Evolutionary conservation across 2,113 vertebrate genomes (phyloP), one percentile per base, ranked within the genome.

Genomic region (Gorsachius goisagi): DNA sequence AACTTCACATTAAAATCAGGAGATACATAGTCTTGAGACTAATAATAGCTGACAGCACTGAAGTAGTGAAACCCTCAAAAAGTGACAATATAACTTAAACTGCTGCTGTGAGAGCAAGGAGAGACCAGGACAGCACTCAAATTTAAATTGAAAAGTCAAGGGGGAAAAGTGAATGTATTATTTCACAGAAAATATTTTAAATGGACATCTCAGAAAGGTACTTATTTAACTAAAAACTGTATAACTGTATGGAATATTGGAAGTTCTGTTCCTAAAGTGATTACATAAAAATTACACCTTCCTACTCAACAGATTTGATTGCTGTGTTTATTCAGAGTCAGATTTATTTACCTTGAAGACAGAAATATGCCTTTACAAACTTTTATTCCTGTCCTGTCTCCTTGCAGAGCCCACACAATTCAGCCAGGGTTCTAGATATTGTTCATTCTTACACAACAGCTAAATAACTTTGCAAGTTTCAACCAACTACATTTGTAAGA

Each of bases 291-390:
- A 72, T 88, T 79, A 39, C 96, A 95, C 89, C 93, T 95, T 96
- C 96, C 96, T 76, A 96, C 93, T 75, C 91, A 96, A 88, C 96
- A 96, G 91, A 95, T 93, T 81, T 90, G 82, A 59, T 91, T 78
- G 71, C 83, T 76, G 47, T 93, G 52, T 93, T 90, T 93, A 85
- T 90, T 95, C 66, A 69, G 87, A 87, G 71, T 55, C 75, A 85
- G 62, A 75, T 88, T 75, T 92, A 96, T 93, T 96, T 95, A 95
- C 83, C 58, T 85, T 44, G 3, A 72, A 88, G 91, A 92, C 45
- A 93, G 93, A 96, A 95, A 88, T 93, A 93, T 17, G 22, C 23
- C 44, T 85, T 85, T 95, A 75, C 82, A 49, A 79, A 20, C 68
- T 90, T 47, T 90, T 93, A 93, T 92, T 95, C 75, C 12, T 82